phyloP scores from a whole-genome alignment of 2,888 invertebrate genomes.

The Leptinotarsa peninsularis region DNA sequence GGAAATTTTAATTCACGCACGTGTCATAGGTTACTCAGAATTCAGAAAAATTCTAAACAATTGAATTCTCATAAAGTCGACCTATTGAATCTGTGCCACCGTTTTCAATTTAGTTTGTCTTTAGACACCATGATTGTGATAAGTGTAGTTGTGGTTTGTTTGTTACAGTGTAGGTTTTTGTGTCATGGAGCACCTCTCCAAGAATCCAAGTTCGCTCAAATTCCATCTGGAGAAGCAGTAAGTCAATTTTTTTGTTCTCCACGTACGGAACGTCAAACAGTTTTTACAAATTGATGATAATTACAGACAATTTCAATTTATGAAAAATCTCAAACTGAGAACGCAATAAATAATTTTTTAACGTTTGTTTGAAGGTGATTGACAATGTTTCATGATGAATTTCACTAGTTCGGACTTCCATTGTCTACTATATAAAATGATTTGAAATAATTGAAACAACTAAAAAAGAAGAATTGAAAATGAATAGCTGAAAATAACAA shows the following conservation, averaged over 20 bases:
- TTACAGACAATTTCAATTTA: too few species aligned
- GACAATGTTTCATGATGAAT: too few species aligned
- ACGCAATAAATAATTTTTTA: too few species aligned
- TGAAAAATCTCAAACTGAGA: too few species aligned
- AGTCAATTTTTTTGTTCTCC: neutral
- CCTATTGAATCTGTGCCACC: conserved; percentile 7
- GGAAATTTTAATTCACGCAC: conserved; percentile 9
- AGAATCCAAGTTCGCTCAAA: conserved; percentile 1
- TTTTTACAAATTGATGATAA: too few species aligned
- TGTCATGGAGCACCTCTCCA: neutral
- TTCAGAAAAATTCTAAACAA: conserved; percentile 26
- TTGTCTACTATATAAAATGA: too few species aligned
- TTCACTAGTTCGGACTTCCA: too few species aligned
- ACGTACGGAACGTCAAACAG: too few species aligned
- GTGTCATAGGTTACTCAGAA: conserved; percentile 26
- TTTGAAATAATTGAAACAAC: too few species aligned
- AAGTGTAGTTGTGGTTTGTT: conserved; percentile 1
- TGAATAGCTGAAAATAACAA: too few species aligned
- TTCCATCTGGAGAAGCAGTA: conserved; percentile 30
- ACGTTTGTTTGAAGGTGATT: too few species aligned
- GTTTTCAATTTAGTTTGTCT: conserved; percentile 8
- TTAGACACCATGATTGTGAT: conserved; percentile 7
- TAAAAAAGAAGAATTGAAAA: too few species aligned
- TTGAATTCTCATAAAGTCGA: neutral
- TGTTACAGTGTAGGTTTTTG: conserved; percentile 3